Base-by-base conservation (phyloP, 2,797 vertebrate species). In the Chaunax sp. region DNA sequence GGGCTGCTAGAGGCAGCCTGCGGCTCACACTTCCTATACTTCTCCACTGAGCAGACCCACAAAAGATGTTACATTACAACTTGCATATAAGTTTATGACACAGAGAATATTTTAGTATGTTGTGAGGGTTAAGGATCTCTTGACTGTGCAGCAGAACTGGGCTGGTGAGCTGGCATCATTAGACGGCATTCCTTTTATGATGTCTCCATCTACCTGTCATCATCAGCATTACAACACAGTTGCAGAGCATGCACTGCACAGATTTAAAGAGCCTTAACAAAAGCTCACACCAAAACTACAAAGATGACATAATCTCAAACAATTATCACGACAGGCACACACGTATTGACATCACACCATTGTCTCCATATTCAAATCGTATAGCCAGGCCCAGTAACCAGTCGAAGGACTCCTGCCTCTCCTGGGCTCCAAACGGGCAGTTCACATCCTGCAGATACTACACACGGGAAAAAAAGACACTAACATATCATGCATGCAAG, bases 321-420 rank as follows among this genome's bases (percentile, higher is more conserved):
- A 23, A 3, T 26, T 6, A 5, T 15, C 26, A n/a, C 15, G 38
- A 16, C 11, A 38, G 15, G 30, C n/a, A 6, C 4, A 13, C 19
- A 7, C 9, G 0, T 25, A 0, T 11, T 26, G 20, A 14, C 19
- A 16, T 38, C 41, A 87, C 91, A 99, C 98, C 97, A 28, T 99
- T 98, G 86, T 99, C 98, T 80, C 96, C 97, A 47, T 99, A 99
- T 77, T 99, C 98, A 3, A 98, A 96, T 45, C 98, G 93, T 23
- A 99, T 96, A 7, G 97, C 96, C 79, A 99, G 90, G 25, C 98
- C 98, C 22, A 99, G 94, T 8, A 99, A 86, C 98, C 98, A 99
- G 88, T 99, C 98, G 49, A 98, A 87, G 0, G 94, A 90, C 89
- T 99, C 98, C 18, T 93, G 94, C 56, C 92, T 92, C 33, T 99